phyloP scores from a whole-genome alignment of 2,888 invertebrate genomes.

The Neoscelio sp. region DNA sequence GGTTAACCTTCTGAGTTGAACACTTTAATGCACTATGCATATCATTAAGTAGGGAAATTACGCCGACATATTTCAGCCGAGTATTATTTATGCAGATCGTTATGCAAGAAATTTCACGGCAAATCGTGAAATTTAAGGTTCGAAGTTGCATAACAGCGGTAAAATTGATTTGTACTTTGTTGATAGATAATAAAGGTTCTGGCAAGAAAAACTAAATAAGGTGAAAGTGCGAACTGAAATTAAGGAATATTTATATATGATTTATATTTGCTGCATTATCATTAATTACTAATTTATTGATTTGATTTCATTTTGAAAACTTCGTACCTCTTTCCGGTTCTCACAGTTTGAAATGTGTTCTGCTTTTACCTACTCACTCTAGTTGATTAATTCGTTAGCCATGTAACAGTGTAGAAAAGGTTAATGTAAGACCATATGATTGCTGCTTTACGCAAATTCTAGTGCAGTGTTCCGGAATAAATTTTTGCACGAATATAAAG shows the following conservation, averaged over 20 bases:
- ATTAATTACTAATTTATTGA: constrained; percentile 47
- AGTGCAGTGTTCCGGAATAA: constrained; percentile 13
- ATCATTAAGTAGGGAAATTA: constrained; percentile 74
- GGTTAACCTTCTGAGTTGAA: constrained; percentile 75
- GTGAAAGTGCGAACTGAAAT: constrained; percentile 22
- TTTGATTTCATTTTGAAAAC: constrained; percentile 8
- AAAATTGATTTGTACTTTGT: constrained; percentile 27
- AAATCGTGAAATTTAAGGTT: constrained; percentile 16
- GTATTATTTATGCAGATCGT: background rate
- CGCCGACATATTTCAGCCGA: background rate
- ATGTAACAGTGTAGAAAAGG: constrained; percentile 9
- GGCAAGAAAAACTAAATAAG: constrained; percentile 6
- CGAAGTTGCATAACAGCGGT: constrained; percentile 38
- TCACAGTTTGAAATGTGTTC: constrained; percentile 45
- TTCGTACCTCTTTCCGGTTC: constrained; percentile 26
- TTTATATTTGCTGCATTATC: constrained; percentile 29
- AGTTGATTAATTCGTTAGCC: constrained; percentile 61
- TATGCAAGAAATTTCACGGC: constrained; percentile 13
- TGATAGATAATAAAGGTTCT: constrained; percentile 6
- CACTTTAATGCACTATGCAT: constrained; percentile 77
- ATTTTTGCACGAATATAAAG: constrained; percentile 11
- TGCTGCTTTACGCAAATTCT: constrained; percentile 53
- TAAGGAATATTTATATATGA: constrained; percentile 22
- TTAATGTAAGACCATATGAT: constrained; percentile 37
- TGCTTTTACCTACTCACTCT: constrained; percentile 40